Percentiles rank a stretch among this genome's conserved stretches.
Conservation (phyloP, 1,140 invertebrate genomes). For the Caenorhabditis elegans region DNA sequence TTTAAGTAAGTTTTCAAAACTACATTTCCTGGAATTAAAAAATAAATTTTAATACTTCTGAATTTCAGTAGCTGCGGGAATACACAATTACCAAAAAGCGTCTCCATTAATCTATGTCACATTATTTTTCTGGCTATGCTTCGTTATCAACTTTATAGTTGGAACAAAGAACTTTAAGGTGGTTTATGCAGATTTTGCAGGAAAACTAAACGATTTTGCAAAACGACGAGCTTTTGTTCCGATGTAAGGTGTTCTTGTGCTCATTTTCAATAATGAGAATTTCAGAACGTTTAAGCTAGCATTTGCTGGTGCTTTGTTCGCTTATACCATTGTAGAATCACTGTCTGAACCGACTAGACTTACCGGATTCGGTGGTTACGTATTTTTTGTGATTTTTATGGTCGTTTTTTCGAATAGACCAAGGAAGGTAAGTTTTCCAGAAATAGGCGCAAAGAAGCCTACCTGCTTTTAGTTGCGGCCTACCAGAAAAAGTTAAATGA, state of each 20-base stretch:
- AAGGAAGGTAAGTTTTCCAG: constrained; percentile 44
- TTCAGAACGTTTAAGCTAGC: neutral
- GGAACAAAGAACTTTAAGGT: neutral
- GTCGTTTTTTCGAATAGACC: constrained; percentile 63
- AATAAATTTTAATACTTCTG: no score
- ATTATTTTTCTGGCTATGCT: constrained; percentile 72
- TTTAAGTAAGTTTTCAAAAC: constrained; percentile 44
- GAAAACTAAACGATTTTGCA: constrained; percentile 69
- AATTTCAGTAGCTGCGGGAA: constrained; percentile 56
- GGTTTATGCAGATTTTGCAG: constrained; percentile 58
- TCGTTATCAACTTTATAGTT: constrained; percentile 67
- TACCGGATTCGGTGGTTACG: constrained; percentile 64
- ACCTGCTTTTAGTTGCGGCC: no score
- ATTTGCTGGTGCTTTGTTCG: neutral
- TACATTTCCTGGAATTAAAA: neutral
- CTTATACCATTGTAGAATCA: constrained; percentile 71
- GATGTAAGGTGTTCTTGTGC: neutral
- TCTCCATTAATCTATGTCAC: constrained; percentile 76
- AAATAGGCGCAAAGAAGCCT: no score
- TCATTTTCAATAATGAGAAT: neutral
- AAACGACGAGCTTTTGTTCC: neutral
- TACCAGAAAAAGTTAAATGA: neutral
- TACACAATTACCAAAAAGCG: constrained; percentile 71
- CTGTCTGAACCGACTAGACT: constrained; percentile 71
- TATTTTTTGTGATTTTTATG: constrained; percentile 64